Conservation (phyloP, 2,113 vertebrate species). For the Amphiprion percula region DNA sequence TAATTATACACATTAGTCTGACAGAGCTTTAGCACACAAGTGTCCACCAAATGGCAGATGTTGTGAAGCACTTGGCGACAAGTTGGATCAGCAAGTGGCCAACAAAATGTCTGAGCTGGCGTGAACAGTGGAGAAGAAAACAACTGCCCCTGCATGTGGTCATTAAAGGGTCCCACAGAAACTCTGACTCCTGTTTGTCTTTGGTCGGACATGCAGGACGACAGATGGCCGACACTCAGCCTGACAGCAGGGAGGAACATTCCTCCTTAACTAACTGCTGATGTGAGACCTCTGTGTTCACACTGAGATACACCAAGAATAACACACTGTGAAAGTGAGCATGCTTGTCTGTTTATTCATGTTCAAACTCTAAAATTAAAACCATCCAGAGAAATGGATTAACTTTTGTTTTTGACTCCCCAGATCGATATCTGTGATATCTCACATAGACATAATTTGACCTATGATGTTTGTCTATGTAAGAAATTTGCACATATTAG, state of each 20-base stretch:
- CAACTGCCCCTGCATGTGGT: constrained; percentile 43
- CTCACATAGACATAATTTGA: no score
- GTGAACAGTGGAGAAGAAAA: constrained; percentile 37
- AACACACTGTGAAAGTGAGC: no score
- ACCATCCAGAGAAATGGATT: no score
- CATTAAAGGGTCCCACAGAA: neutral
- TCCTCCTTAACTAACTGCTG: constrained; percentile 29
- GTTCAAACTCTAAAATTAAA: no score
- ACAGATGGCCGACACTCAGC: constrained; percentile 38
- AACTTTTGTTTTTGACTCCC: no score
- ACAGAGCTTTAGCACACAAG: neutral
- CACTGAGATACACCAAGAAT: neutral
- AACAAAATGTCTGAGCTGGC: constrained; percentile 37
- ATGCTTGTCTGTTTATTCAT: no score
- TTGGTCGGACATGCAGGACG: neutral
- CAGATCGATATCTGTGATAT: no score
- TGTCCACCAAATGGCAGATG: constrained; percentile 32
- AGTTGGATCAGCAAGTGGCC: neutral
- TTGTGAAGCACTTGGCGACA: neutral
- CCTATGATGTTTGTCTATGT: no score
- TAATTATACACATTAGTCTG: neutral
- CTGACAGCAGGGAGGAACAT: constrained; percentile 16
- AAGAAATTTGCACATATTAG: no score
- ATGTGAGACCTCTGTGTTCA: constrained; percentile 8
- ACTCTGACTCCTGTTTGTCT: constrained; percentile 18